Base-by-base conservation (phyloP, 2,113 vertebrate genomes). In the Odocoileus virginianus region DNA sequence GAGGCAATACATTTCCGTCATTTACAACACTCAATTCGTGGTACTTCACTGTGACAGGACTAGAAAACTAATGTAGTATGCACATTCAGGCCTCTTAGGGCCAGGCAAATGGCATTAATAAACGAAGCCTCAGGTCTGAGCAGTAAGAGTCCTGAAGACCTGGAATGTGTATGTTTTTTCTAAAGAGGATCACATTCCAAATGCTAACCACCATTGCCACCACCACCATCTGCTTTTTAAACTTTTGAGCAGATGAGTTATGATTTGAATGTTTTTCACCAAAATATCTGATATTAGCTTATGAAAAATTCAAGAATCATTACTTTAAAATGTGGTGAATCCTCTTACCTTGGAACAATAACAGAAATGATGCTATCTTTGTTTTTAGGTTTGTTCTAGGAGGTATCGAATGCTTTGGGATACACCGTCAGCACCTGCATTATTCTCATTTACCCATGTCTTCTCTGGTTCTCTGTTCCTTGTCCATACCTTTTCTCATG, bases 271-370 rank as follows among this genome's bases (percentile, higher is more conserved):
- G 15, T 81, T 84, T 96, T 82, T 54, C 78, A 19, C 25, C 54
- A 47, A 89, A 94, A 79, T 16, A 83, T 86, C 43, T 89, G n/a
- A 28, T 54, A 71, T 52, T 91, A 61, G 21, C 10, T 40, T 89
- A 81, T 84, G 30, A 94, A 67, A 83, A 76, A 94, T 90, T 88
- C 12, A 86, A 50, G 95, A 89, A 6, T 57, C 95, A 93, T 87
- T 88, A 84, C 21, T 64, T 33, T 64, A 85, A 54, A 88, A 54
- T 58, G 7, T n/a, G 4, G 1, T 15, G 7, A 60, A 16, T 61
- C 76, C 61, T 94, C 50, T 83, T 82, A 55, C 0, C n/a, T 28
- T 61, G 15, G 5, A 67, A 50, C 33, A 92, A 40, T 52, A 93
- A 14, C 33, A 55, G 16, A 90, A 87, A 76, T 54, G 15, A 25